These are phyloP conservation scores for Parthenolecanium corni DNA, from an alignment of 2,888 invertebrate genomes.

Conservation along the genomic window DNA sequence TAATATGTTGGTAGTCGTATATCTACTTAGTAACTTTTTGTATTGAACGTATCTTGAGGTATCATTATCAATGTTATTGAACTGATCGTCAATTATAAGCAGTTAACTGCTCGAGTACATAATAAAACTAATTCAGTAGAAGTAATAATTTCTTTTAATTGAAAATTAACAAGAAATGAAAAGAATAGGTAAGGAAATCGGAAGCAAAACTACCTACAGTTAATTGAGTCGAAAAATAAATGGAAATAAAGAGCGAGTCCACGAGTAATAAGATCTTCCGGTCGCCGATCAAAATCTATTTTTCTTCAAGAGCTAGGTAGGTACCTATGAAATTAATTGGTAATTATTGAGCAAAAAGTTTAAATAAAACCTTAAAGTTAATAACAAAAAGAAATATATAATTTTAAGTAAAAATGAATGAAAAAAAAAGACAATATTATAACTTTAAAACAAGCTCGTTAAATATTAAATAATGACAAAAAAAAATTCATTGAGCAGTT, in stretches of 20 bases:
- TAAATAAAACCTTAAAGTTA: not conserved
- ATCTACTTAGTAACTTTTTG: too few species aligned
- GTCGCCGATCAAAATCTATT: not conserved
- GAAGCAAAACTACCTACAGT: not conserved
- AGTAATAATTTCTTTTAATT: too few species aligned
- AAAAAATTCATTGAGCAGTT: not conserved
- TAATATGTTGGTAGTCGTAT: too few species aligned
- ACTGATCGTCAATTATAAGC: too few species aligned
- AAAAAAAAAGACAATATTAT: not conserved
- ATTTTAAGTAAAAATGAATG: not conserved
- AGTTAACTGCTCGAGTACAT: too few species aligned
- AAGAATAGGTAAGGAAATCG: not conserved
- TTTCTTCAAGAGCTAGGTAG: not conserved
- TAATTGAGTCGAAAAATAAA: not conserved
- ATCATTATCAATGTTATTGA: too few species aligned
- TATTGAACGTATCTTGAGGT: too few species aligned
- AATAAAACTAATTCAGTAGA: too few species aligned
- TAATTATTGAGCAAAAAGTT: constrained; percentile 6
- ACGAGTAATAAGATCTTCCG: too few species aligned
- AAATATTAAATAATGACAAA: not conserved
- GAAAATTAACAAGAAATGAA: too few species aligned
- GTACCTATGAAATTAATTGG: not conserved
- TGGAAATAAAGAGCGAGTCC: not conserved
- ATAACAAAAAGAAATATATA: not conserved
- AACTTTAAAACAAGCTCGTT: not conserved